These are phyloP conservation scores for Mesitornis unicolor DNA, from an alignment of 2,113 vertebrate species.

Conservation along the genomic window DNA sequence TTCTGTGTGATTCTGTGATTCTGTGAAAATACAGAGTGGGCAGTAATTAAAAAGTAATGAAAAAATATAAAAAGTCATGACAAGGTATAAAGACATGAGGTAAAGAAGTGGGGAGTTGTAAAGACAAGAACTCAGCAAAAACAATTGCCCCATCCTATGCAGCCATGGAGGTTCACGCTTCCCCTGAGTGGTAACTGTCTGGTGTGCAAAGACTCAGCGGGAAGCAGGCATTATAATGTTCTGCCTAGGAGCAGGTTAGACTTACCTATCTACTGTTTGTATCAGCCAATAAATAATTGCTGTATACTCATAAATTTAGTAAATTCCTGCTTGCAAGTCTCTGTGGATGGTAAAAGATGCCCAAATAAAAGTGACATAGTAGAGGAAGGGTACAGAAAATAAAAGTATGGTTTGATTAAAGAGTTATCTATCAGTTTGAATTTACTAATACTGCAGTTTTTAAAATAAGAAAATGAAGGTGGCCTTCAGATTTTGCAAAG, in stretches of 20 bases:
- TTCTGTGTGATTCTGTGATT: too few species aligned
- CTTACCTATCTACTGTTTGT: not conserved
- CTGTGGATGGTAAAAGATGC: not conserved
- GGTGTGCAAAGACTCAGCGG: not conserved
- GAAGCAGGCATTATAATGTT: not conserved
- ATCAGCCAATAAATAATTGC: not conserved
- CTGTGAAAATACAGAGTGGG: fast-evolving
- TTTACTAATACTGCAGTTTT: not conserved
- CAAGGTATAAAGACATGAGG: not conserved
- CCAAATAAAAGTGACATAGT: not conserved
- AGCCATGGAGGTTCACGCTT: not conserved
- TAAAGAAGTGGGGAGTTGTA: not conserved
- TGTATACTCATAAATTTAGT: not conserved
- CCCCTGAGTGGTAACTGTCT: not conserved
- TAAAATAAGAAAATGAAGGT: not conserved
- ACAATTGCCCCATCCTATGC: not conserved
- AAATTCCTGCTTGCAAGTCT: not conserved
- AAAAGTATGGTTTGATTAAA: not conserved
- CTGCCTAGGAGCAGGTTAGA: not conserved
- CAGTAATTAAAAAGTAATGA: not conserved
- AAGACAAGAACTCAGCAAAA: not conserved
- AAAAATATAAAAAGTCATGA: not conserved
- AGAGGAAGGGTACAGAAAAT: not conserved
- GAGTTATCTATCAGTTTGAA: not conserved
- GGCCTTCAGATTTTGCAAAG: not conserved